Evolutionary conservation across 2,797 vertebrate species (phyloP), one percentile per base, ranked within the genome.

Genomic region (Gobio occitaniae): DNA sequence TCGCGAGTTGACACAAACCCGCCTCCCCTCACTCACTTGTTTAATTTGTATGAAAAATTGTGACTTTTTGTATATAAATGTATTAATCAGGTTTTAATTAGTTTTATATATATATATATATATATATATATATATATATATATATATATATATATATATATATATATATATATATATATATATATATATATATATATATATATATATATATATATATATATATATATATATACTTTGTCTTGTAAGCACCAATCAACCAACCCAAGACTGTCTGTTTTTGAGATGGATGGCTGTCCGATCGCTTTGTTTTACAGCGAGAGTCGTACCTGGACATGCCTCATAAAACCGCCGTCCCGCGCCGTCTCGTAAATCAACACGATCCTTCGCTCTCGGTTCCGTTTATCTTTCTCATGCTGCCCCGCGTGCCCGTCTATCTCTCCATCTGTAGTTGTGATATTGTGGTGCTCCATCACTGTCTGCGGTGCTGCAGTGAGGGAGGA

Each of bases 291-390:
- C 32, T 78, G 66, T 50, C 48, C 38, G 17, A 80, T 76, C 3
- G 21, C 29, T 84, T 74, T 84, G 86, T 84, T 87, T 84, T 74
- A 80, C 19, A 59, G 75, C 38, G 61, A 80, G 61, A 69, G 52
- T 71, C 10, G 6, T 75, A 10, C 76, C 54, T 1, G 41, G 86
- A 54, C 38, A 16, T 76, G 59, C 16, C 70, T 86, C 52, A 44
- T 87, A 84, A 78, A 80, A 80, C 41, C 75, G 52, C 10, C 13
- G 13, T 29, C 17, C 25, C 36, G n/a, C 11, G 2, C 17, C 32
- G 32, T 48, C 59, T 80, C 32, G 4, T 87, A 79, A 80, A 87
- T 84, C 86, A 59, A 19, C 1, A 13, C 17, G 29, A 7, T 68
- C 25, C 70, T 41, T 44, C 17, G 19, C 25, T 71, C 29, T 63